A percentile compares a stretch with the other conserved stretches of the same genome.
phyloP scores from a whole-genome alignment of 2,113 vertebrate species.

The Zeus faber region DNA sequence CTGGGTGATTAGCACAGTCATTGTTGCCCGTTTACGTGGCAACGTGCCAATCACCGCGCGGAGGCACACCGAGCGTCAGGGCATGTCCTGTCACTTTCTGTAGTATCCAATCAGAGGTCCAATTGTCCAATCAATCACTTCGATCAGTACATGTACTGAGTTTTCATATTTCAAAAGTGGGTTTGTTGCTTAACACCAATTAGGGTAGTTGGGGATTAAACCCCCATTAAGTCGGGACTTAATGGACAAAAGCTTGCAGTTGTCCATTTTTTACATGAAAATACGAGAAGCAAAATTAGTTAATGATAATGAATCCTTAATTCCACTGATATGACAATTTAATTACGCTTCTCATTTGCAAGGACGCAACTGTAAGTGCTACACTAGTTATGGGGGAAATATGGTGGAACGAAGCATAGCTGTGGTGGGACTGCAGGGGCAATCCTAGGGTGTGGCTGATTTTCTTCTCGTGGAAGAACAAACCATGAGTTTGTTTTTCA shows the following conservation, averaged over 20 bases:
- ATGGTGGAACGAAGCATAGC: no score
- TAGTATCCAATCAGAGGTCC: not conserved
- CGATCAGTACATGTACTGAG: no score
- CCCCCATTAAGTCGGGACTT: not conserved
- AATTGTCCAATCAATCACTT: no score
- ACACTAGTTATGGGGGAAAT: no score
- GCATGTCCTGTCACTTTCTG: slow-evolving; percentile 1
- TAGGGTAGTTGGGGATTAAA: slow-evolving; percentile 17
- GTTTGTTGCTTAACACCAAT: not conserved
- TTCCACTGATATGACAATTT: slow-evolving; percentile 25
- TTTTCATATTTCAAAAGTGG: no score
- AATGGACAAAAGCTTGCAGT: not conserved
- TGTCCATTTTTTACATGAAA: not conserved
- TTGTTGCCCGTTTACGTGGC: not conserved
- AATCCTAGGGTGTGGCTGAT: no score
- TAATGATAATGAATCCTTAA: slow-evolving; percentile 36
- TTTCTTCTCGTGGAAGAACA: no score
- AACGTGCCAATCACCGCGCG: not conserved
- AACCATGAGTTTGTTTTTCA: no score
- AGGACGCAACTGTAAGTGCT: not conserved
- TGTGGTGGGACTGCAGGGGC: no score
- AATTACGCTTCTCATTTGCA: slow-evolving; percentile 23
- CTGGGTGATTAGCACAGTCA: not conserved
- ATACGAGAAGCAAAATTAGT: not conserved
- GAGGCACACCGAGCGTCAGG: not conserved